Base-by-base conservation (phyloP, 2,113 vertebrate genomes). In the Taurulus bubalis region DNA sequence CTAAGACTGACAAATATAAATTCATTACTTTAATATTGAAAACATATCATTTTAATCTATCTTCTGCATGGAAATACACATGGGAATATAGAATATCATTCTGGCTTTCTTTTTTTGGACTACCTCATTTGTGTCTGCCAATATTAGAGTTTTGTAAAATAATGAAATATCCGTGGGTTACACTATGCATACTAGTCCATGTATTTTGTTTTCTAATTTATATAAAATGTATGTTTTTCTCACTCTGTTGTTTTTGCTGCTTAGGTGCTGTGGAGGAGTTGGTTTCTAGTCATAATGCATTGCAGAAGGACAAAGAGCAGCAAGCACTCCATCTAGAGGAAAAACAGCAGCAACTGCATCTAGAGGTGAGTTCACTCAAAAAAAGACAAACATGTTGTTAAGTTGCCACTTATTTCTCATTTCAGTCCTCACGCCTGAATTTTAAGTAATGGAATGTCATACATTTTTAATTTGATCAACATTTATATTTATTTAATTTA, bases 321-420 rank as follows among this genome's bases (percentile, higher is more conserved):
- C 90, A 85, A 68, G 75, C 75, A 3, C 86, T 84, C 38, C 83
- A 90, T 32, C 64, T 96, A 22, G 89, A 95, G 85, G 94, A 95
- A 75, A 95, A 92, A 58, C 94, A 95, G 24, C 65, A 71, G 14
- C 80, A 83, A 64, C 94, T 96, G 59, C 95, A 95, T 67, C 81
- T 92, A 11, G 94, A 97, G 95, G 97, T 97, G 70, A 88, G 71
- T 73, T 62, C 18, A 70, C 2, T 10, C 1, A 12, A 10, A 12
- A 10, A 58, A 26, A 68, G 8, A n/a, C 3, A 7, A 8, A 11
- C 8, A 40, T 67, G 0, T 12, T 67, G 0, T 12, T 20, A 26
- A 49, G 0, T 16, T 68, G 3, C 6, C 6, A 49, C 24, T 40
- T 34, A 68, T 49, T 9, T 49, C 0, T 64, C 8, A 32, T 68